Evolutionary conservation across 2,888 invertebrate species (phyloP).

Genomic region (Sesia bembeciformis): DNA sequence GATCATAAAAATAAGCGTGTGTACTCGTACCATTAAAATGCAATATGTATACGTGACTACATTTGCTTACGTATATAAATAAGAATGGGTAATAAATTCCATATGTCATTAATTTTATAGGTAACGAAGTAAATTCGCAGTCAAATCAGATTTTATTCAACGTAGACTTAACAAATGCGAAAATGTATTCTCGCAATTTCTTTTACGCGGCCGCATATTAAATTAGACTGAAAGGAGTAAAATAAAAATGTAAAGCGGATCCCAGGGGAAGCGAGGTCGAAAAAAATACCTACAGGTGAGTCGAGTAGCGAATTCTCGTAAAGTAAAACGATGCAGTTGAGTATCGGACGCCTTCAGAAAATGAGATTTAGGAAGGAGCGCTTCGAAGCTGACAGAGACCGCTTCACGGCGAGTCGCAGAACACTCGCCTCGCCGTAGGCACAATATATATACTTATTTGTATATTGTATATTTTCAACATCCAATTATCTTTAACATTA

Average conservation of each 20-base stretch:
- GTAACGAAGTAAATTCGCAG: slow-evolving; percentile 24
- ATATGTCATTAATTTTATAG: neutral
- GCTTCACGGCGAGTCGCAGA: neutral
- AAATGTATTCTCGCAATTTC: slow-evolving; percentile 55
- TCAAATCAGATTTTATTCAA: slow-evolving; percentile 40
- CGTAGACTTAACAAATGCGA: slow-evolving; percentile 47
- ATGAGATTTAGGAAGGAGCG: slow-evolving; percentile 41
- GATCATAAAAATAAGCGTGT: neutral
- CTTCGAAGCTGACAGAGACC: slow-evolving; percentile 7
- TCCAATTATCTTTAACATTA: neutral
- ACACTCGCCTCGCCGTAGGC: neutral
- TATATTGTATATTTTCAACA: neutral
- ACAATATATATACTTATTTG: neutral
- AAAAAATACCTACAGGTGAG: slow-evolving; percentile 19
- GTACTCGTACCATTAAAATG: neutral
- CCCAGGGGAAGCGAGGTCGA: slow-evolving; percentile 35
- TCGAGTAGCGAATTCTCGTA: slow-evolving; percentile 18
- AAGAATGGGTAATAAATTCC: neutral
- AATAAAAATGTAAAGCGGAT: slow-evolving; percentile 58
- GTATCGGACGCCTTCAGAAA: slow-evolving; percentile 32
- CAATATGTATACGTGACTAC: neutral
- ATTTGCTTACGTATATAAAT: neutral
- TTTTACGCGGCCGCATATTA: slow-evolving; percentile 56
- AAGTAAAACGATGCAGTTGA: slow-evolving; percentile 28
- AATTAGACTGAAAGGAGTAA: slow-evolving; percentile 61